Percentiles rank a stretch among this genome's conserved stretches.
Conservation (phyloP, 2,113 vertebrate species). For the Carlito syrichta region DNA sequence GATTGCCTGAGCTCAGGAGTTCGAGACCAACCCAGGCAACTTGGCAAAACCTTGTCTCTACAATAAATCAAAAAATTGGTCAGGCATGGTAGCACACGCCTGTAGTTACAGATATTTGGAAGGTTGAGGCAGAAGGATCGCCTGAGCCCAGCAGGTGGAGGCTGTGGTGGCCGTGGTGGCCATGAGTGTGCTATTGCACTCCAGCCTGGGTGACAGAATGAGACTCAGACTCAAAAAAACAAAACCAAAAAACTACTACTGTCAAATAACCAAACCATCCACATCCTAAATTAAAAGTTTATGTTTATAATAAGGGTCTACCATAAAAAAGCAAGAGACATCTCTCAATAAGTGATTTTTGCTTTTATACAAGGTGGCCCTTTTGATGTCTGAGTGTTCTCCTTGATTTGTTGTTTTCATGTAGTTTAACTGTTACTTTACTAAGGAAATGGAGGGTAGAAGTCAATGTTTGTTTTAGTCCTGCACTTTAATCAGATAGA, state of each 20-base stretch:
- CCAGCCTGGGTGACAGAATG: no score
- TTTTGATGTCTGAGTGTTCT: not conserved
- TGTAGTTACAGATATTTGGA: no score
- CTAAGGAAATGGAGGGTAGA: not conserved
- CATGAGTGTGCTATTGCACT: no score
- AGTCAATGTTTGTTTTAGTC: not conserved
- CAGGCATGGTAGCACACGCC: no score
- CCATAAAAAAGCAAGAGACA: not conserved
- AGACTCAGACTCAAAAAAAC: no score
- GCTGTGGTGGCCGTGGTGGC: no score
- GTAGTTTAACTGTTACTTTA: not conserved
- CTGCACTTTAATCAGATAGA: not conserved
- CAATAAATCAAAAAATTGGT: no score
- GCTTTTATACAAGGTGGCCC: not conserved
- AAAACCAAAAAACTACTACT: not conserved
- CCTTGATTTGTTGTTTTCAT: not conserved
- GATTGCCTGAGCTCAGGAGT: no score
- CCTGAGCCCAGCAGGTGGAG: no score
- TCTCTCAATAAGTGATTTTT: not conserved
- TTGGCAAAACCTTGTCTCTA: no score
- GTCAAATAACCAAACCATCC: not conserved
- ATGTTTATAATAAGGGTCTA: not conserved
- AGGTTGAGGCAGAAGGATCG: no score
- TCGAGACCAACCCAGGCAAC: no score
- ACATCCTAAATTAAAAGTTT: not conserved